Base-by-base conservation (phyloP, 1,140 invertebrate genomes). In the Rhynchophorus ferrugineus region DNA sequence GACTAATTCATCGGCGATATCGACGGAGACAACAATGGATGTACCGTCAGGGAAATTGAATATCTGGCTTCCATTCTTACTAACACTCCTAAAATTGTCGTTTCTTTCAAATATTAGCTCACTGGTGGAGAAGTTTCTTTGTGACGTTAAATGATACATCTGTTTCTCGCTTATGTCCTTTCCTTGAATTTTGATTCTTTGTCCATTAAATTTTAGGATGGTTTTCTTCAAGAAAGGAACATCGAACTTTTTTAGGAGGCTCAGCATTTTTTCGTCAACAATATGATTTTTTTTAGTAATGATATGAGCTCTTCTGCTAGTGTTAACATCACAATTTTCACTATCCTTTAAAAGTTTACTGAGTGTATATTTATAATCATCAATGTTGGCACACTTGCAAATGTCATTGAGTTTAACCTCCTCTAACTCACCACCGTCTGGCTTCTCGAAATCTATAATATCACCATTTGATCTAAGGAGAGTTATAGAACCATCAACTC, bases 391-490 rank as follows among this genome's bases (percentile, higher is more conserved):
- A 8, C 56, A 58, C 21, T 54, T 45, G 19, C 47, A 58, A 18
- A 16, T 13, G 22, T 51, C 46, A 1, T 45, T 2, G 2, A 13
- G 14, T 9, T 17, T 34, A 0, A 44, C 35, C 8, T 41, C 17
- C 13, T 8, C 42, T 13, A 20, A 42, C 6, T 35, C 38, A 19
- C 41, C 43, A 19, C 41, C 43, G 24, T 35, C 51, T 11, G 48
- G 44, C 38, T 58, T 58, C 17, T 60, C 51, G 22, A 58, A 55
- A 14, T 53, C 37, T 16, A 61, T 45, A 8, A 51, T 52, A 16
- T 62, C 56, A 11, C 61, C 61, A 8, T 54, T 56, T 14, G 56
- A 48, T 41, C 49, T 56, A 2, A 59, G 22, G 19, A 62, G 39
- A 11, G 39, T 58, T 2, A 60, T 52, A 8, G 56, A 54, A 22